Conservation (phyloP, 2,888 invertebrate species). For the Gryllus longicercus region DNA sequence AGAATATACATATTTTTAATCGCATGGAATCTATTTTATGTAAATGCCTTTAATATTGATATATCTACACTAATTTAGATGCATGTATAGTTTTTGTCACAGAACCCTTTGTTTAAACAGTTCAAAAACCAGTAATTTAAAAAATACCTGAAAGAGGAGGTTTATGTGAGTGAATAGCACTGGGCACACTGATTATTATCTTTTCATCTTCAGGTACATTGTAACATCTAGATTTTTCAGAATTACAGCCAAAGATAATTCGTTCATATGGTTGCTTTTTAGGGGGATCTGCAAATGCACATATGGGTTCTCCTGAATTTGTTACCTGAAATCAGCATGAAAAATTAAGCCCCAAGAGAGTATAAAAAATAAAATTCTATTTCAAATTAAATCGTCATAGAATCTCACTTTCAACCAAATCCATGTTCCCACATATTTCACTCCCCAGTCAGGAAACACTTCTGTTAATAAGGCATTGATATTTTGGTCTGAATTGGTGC, state of each 20-base stretch:
- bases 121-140: not conserved
- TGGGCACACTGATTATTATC: constrained; percentile 79
- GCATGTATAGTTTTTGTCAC: too few species aligned
- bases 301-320: constrained; percentile 62
- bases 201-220: constrained; percentile 49
- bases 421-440: constrained; percentile 70
- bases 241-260: constrained; percentile 58
- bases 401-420: constrained; percentile 78
- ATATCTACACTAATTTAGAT: not conserved
- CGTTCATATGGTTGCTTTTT: constrained; percentile 88
- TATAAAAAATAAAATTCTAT: not conserved
- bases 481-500: constrained; percentile 79
- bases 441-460: constrained; percentile 77
- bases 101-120: too few species aligned
- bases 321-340: constrained; percentile 55
- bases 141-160: constrained; percentile 72
- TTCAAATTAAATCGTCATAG: constrained; percentile 12
- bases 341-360: too few species aligned
- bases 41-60: not conserved
- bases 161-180: constrained; percentile 92
- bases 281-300: constrained; percentile 60
- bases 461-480: constrained; percentile 62
- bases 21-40: not conserved
- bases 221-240: constrained; percentile 33
- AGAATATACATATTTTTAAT: not conserved